Conservation (phyloP, 1,140 invertebrate genomes). For the Bilobella aurantiaca region DNA sequence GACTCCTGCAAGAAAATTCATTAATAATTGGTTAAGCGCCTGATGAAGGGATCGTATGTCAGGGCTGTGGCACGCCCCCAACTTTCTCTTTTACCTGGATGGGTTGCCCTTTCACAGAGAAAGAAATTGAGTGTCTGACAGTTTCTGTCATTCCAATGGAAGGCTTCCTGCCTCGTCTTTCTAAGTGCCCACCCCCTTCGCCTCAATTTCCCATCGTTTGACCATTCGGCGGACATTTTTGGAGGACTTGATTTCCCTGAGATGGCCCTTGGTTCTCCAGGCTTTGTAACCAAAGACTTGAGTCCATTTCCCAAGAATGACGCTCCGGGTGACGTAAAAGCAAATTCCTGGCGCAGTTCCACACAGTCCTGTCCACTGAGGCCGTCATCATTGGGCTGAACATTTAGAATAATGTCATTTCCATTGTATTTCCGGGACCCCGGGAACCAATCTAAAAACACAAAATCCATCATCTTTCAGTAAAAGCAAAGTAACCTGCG, state of each 20-base stretch:
- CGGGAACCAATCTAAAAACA: conserved; percentile 60
- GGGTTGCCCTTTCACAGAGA: conserved; percentile 53
- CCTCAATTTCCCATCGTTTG: no score
- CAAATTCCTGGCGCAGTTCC: conserved; percentile 55
- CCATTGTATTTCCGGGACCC: conserved; percentile 50
- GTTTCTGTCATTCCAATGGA: conserved; percentile 67
- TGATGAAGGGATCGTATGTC: no score
- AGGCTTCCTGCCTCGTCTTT: conserved; percentile 39
- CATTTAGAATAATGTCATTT: conserved; percentile 48
- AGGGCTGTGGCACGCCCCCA: no score
- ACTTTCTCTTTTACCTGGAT: conserved; percentile 50
- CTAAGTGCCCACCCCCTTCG: no score
- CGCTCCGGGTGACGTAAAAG: conserved; percentile 38
- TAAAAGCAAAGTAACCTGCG: neutral
- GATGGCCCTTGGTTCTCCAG: neutral
- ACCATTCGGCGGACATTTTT: no score
- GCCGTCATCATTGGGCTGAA: conserved; percentile 69
- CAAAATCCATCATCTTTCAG: neutral
- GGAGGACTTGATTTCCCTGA: neutral
- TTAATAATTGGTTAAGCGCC: no score
- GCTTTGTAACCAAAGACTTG: neutral
- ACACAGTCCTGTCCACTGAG: conserved; percentile 66
- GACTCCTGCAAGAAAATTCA: conserved; percentile 13
- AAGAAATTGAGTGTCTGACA: conserved; percentile 58
- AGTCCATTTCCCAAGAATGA: neutral